Evolutionary conservation across 1,140 invertebrate genomes (phyloP), one percentile per base, ranked within the genome.

Genomic region (Belonocnema kinseyi): DNA sequence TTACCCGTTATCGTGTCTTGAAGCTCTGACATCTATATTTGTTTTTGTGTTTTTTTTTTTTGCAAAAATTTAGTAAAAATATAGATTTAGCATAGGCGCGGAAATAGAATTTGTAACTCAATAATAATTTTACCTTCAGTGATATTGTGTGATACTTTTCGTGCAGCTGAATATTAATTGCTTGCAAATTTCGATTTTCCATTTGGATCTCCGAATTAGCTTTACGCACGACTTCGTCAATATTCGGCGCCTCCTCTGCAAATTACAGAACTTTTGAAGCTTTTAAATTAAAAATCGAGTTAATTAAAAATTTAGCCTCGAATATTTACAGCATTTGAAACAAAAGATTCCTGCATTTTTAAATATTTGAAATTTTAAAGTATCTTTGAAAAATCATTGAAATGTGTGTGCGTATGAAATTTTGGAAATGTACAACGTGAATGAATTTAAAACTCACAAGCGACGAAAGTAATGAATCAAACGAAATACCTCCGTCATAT

Each of bases 71-170:
- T 17, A 17, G n/a, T 56, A 19, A 56, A 56, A 56, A 46, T 46
- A 46, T 46, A 46, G 1, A 46, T 46, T 46, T 0, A 46, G 40
- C 40, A 46, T 46, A 11, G 1, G 10, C 7, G 10, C n/a, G 10
- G 40, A 46, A 46, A 33, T 33, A 33, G 26, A 33, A 46, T 46
- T 46, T 46, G 10, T 8, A 46, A 46, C 40, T 46, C 1, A 46
- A 11, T 46, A 46, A 10, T 46, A 46, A 10, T 73, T 51, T 85
- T 86, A 95, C 94, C 91, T 98, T 96, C 4, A 99, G 91, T 50
- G 96, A 97, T 90, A 97, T 97, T 19, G 95, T 95, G 85, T 99
- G 98, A 88, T 98, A 97, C 83, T 97, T 96, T 92, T 98, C 97
- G 90, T 99, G 98, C 14, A 99, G 93, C 50, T 96, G 94, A 16